These are phyloP conservation scores for Actinia equina DNA, from an alignment of 64 coral and sea anemone species.

Conservation along the genomic window DNA sequence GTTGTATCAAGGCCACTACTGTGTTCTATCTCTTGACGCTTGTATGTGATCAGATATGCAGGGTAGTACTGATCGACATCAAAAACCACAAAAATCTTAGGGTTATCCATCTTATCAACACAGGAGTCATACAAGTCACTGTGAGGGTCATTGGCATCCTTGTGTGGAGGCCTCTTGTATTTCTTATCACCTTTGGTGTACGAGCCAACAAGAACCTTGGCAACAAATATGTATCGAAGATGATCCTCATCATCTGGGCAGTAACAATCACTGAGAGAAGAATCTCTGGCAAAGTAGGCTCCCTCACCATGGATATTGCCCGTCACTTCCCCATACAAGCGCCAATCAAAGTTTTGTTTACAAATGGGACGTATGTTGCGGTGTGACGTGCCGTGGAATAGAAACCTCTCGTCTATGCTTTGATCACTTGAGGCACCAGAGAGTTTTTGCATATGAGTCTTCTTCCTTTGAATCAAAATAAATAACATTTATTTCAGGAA, in stretches of 20 bases:
- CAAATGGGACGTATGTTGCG: constrained; percentile 45
- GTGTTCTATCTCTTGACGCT: neutral
- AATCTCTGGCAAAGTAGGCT: constrained; percentile 59
- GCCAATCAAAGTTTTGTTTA: constrained; percentile 60
- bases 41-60: constrained; percentile 6
- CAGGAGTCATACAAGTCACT: constrained; percentile 54
- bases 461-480: constrained; percentile 41
- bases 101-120: constrained; percentile 46
- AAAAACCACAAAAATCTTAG: constrained; percentile 65
- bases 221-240: constrained; percentile 60
- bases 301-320: constrained; percentile 52
- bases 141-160: constrained; percentile 1
- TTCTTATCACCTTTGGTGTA: constrained; percentile 48
- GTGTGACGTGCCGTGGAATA: constrained; percentile 49
- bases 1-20: neutral
- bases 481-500: neutral
- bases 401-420: constrained; percentile 22
- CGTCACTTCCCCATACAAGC: constrained; percentile 20
- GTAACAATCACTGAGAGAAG: constrained; percentile 50
- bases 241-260: constrained; percentile 14
- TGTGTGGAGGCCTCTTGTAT: constrained; percentile 17
- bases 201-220: constrained; percentile 66
- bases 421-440: neutral
- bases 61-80: constrained; percentile 37
- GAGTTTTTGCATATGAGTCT: constrained; percentile 38